Evolutionary conservation across 2,797 vertebrate genomes (phyloP), one percentile per base, ranked within the genome.

Genomic region (Enteromius afrohamiltoni): DNA sequence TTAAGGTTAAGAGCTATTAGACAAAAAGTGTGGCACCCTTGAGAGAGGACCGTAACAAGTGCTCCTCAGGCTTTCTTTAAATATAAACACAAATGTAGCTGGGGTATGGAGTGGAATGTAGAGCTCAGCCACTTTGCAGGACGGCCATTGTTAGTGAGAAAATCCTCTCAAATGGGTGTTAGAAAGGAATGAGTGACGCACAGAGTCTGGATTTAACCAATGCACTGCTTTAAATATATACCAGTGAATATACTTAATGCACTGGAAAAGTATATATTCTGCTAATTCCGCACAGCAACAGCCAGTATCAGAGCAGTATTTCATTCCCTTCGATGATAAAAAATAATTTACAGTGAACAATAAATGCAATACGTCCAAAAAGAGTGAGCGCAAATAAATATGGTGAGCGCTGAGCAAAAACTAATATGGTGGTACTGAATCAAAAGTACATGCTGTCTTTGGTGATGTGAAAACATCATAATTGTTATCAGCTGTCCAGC

Each of bases 1-100:
- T 73, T 73, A 58, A 68, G 91, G 89, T 91, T 89, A 89, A 88
- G 91, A 88, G 85, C 88, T 82, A 79, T 91, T 91, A 88, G 88
- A 91, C 86, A 88, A 90, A 90, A 87, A 86, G 82, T 81, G 86
- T 42, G 83, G 70, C 60, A 67, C 79, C 26, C 9, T 31, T 78
- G 60, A 14, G 42, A 49, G 60, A 78, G 42, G 10, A 78, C 42
- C 60, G 1, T 49, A 3, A 78, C 76, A 78, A 49, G 53, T 17
- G 7, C 60, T 64, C 65, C 40, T 31, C 42, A 7, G 21, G 84
- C 83, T 82, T 29, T 83, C 80, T 87, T 69, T 29, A 21, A 71
- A 70, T 58, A 70, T 29, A 83, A 58, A n/a, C 34, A 78, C 49
- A 67, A 51, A 77, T 69, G 37, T 42, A 65, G 62, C 29, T 67